These are phyloP conservation scores for Pocota personata DNA, from an alignment of 2,888 invertebrate species.

Conservation along the genomic window DNA sequence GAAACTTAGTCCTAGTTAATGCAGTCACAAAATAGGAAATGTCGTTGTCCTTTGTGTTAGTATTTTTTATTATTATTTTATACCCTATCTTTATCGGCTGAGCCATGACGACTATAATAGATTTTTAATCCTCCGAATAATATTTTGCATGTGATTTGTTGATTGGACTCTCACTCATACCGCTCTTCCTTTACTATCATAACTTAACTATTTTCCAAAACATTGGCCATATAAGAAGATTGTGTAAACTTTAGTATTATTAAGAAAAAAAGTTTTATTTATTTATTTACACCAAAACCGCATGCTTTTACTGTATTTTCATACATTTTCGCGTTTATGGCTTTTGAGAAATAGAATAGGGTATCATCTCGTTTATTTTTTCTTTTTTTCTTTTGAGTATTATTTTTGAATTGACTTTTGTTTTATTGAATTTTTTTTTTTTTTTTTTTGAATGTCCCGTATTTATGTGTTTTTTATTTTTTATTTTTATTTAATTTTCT, in stretches of 20 bases:
- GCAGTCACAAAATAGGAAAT: slow-evolving; percentile 34
- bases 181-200: background rate
- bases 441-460: background rate
- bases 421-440: slow-evolving; percentile 19
- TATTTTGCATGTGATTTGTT: background rate
- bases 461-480: slow-evolving; percentile 26
- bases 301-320: background rate
- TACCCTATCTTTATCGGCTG: background rate
- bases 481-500: slow-evolving; percentile 34
- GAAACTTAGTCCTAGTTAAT: slow-evolving; percentile 15
- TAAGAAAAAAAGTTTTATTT: background rate
- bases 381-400: background rate
- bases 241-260: background rate
- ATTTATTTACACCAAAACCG: background rate
- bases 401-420: slow-evolving; percentile 10
- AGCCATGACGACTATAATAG: background rate
- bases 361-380: background rate
- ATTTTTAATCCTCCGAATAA: background rate
- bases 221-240: background rate
- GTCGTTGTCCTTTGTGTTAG: slow-evolving; percentile 17
- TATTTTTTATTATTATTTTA: slow-evolving; percentile 4
- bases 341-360: background rate
- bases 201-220: background rate
- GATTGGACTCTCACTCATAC: background rate
- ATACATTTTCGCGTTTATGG: background rate